Evolutionary conservation across 2,888 invertebrate species (phyloP).

Genomic region (Drosophila limbata): DNA sequence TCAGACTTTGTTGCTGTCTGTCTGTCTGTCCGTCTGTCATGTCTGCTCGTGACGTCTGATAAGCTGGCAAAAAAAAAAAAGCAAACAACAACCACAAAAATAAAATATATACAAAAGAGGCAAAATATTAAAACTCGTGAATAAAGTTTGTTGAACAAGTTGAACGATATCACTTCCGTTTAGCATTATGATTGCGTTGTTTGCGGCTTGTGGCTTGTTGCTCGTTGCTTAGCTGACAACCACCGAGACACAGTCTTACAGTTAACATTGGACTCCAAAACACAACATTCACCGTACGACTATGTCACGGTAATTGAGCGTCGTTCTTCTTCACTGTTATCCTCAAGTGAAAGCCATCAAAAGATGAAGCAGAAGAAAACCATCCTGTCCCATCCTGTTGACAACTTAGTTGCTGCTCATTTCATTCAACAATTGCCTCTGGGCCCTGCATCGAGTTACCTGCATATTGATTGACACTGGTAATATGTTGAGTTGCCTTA

Average conservation of each 20-base stretch:
- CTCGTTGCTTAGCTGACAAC: constrained; percentile 71
- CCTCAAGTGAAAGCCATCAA: neutral
- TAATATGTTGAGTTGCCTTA: constrained; percentile 67
- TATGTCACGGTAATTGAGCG: constrained; percentile 84
- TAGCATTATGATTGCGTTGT: neutral
- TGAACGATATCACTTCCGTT: constrained; percentile 33
- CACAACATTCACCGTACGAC: constrained; percentile 86
- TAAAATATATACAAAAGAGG: constrained; percentile 26
- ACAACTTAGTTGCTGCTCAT: constrained; percentile 30
- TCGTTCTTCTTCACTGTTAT: neutral
- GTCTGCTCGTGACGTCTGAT: constrained; percentile 68
- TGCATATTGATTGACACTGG: constrained; percentile 59
- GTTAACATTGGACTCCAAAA: constrained; percentile 85
- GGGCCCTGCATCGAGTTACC: constrained; percentile 21
- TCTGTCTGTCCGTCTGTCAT: constrained; percentile 27
- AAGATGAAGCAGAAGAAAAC: no score
- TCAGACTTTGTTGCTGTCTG: constrained; percentile 43
- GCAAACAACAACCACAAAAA: constrained; percentile 20
- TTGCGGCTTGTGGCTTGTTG: constrained; percentile 44
- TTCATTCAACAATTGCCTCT: neutral
- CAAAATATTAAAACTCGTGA: constrained; percentile 37
- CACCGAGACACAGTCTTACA: constrained; percentile 86
- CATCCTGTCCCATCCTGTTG: constrained; percentile 51
- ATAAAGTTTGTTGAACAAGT: constrained; percentile 39
- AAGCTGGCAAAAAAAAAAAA: constrained; percentile 50